Evolutionary conservation across 2,888 invertebrate species (phyloP), one percentile per base, ranked within the genome.

Genomic region (Cepaea hortensis): DNA sequence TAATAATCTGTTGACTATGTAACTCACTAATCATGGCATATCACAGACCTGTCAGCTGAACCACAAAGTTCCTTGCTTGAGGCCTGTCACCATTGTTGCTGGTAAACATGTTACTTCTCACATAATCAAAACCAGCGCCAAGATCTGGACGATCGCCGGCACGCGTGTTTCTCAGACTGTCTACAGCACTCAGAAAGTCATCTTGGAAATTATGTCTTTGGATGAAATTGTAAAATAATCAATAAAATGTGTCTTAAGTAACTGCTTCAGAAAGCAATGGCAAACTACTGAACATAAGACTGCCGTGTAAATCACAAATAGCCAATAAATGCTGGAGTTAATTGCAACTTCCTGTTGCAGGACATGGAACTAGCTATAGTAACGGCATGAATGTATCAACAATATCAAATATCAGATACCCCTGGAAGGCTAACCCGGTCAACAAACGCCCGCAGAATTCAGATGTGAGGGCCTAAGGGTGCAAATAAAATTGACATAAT

Each of bases 1-100:
- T 35, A 35, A 35, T 35, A 35, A 35, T 35, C 35, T 35, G 35
- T 35, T 35, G 35, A 35, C 35, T 35, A 35, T 35, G 35, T 35
- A 35, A 48, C 35, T 72, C 46, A 48, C 15, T 5, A 48, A 3
- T 18, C 20, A 48, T 5, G n/a, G 7, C 9, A 76, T 3, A 15
- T 2, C 20, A 50, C 68, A 13, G 35, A 86, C 84, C 91, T 35
- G 92, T 91, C 73, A 92, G 84, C 73, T 92, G 50, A 62, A 92
- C 84, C 23, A 90, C 88, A 82, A 89, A 88, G 89, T 92, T 91
- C 4, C 88, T 35, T 84, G 91, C 88, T 76, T 88, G 15, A 0
- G 88, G 88, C n/a, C 92, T 88, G 87, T 91, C 91, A 6, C 91
- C 92, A 68, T 86, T 83, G 46, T 75, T 50, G 13, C 18, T 46